Conservation (phyloP, 2,113 vertebrate genomes). For the Myotis lucifugus region DNA sequence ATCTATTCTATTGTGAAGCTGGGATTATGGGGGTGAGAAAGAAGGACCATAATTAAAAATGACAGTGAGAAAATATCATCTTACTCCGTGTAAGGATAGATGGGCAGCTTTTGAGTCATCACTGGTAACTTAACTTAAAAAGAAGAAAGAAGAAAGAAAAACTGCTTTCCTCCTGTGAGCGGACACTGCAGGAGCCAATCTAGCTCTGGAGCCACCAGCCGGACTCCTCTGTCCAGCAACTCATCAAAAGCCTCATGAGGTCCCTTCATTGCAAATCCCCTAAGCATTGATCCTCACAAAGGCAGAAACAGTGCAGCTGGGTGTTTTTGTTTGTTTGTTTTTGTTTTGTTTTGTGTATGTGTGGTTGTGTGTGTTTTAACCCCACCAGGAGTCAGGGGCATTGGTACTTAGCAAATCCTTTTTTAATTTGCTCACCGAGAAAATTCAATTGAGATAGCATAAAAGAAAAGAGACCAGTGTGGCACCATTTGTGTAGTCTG, state of each 20-base stretch:
- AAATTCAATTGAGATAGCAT: conserved; percentile 66
- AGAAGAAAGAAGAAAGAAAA: neutral
- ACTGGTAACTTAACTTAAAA: neutral
- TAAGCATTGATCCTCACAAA: conserved; percentile 55
- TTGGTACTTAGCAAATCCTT: conserved; percentile 64
- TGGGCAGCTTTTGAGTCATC: neutral
- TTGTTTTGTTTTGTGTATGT: neutral
- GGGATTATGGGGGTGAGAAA: neutral
- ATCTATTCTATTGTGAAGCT: neutral
- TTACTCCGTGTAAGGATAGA: neutral
- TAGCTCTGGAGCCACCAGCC: conserved; percentile 4
- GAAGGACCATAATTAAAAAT: neutral
- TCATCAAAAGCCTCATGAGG: conserved; percentile 49
- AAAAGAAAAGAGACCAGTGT: conserved; percentile 48
- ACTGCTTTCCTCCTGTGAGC: conserved; percentile 20
- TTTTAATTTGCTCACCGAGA: conserved; percentile 68
- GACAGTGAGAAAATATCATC: neutral
- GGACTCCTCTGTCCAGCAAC: neutral
- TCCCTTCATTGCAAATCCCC: neutral
- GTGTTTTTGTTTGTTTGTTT: neutral
- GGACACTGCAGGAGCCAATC: neutral
- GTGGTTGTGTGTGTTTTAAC: neutral
- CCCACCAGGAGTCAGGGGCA: conserved; percentile 54
- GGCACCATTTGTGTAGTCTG: neutral
- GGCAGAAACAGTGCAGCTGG: conserved; percentile 22